Percentiles rank a stretch among this genome's conserved stretches.
phyloP scores from a whole-genome alignment of 2,888 invertebrate species.

The Minunthozetes semirufus region DNA sequence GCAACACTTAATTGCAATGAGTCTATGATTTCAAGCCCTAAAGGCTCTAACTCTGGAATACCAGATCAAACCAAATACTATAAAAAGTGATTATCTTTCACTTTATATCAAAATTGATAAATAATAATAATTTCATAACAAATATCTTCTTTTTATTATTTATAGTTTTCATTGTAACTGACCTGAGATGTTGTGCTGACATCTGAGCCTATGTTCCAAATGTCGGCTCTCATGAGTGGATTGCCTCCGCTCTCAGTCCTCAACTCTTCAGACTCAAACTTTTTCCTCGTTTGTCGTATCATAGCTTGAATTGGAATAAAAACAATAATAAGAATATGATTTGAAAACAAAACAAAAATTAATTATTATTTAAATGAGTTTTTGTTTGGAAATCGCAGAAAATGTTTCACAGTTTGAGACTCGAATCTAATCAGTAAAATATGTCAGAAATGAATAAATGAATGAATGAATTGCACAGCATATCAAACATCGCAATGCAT shows the following conservation, averaged over 20 bases:
- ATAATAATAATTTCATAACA: neutral
- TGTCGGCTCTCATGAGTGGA: neutral
- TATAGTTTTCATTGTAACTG: neutral
- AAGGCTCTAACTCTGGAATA: neutral
- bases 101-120: neutral
- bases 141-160: neutral
- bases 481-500: neutral
- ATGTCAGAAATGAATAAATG: neutral
- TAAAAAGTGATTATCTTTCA: neutral
- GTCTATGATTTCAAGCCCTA: neutral
- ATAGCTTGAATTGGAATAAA: neutral
- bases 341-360: neutral
- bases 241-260: constrained; percentile 2
- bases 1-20: neutral
- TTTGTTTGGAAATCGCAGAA: neutral
- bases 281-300: constrained; percentile 19
- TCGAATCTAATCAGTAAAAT: constrained; percentile 14
- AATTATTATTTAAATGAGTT: constrained; percentile 1
- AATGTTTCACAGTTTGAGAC: constrained; percentile 13
- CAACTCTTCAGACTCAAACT: constrained; percentile 22
- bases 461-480: neutral
- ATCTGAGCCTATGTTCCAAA: constrained; percentile 23
- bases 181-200: constrained; percentile 25
- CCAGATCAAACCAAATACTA: neutral
- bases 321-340: neutral